These are phyloP conservation scores for Hemicordylus capensis DNA, from an alignment of 2,113 vertebrate genomes.

Conservation along the genomic window DNA sequence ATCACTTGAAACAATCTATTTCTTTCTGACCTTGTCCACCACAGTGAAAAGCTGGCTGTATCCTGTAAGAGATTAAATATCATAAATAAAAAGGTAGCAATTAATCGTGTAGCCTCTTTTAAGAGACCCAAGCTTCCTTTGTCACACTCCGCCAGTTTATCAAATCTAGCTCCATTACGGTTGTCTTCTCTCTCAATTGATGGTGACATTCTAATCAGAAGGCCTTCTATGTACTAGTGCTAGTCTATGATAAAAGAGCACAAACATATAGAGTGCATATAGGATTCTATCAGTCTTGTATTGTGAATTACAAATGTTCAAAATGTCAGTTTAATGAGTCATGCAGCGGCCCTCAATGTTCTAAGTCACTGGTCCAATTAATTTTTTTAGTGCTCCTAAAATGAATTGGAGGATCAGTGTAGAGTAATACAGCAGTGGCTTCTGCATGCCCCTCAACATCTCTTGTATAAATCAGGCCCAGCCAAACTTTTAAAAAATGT, in stretches of 20 bases:
- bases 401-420: slow-evolving; percentile 55
- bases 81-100: slow-evolving; percentile 75
- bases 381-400: slow-evolving; percentile 66
- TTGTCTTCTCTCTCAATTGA: slow-evolving; percentile 73
- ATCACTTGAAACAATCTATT: slow-evolving; percentile 74
- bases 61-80: slow-evolving; percentile 68
- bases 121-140: slow-evolving; percentile 54
- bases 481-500: slow-evolving; percentile 55
- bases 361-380: slow-evolving; percentile 73
- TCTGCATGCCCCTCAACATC: slow-evolving; percentile 27
- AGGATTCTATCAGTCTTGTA: slow-evolving; percentile 69
- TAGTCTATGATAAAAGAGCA: slow-evolving; percentile 63
- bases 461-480: slow-evolving; percentile 38
- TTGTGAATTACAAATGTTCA: slow-evolving; percentile 67
- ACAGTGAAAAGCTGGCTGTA: slow-evolving; percentile 72
- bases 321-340: slow-evolving; percentile 83
- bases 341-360: slow-evolving; percentile 70
- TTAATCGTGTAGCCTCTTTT: slow-evolving; percentile 68
- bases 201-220: slow-evolving; percentile 61
- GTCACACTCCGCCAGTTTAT: slow-evolving; percentile 64
- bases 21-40: slow-evolving; percentile 63
- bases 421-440: slow-evolving; percentile 35
- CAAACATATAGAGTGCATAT: slow-evolving; percentile 64
- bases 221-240: slow-evolving; percentile 43
- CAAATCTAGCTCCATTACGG: slow-evolving; percentile 72